Percentiles rank a stretch among this genome's conserved stretches.
Evolutionary conservation across 2,888 invertebrate genomes (phyloP).

Genomic region (Limulus polyphemus): DNA sequence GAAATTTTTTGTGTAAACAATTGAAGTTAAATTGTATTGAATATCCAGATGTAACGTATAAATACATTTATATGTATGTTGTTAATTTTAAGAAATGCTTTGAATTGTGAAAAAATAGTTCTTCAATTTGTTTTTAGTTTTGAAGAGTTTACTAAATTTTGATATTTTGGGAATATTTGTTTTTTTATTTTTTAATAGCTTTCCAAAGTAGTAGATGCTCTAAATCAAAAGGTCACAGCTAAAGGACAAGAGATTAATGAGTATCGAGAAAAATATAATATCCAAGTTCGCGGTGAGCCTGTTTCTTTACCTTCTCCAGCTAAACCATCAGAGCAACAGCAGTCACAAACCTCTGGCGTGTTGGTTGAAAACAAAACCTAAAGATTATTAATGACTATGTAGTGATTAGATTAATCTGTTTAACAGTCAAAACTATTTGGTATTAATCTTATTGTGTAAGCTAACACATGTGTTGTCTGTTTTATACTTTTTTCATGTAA

Average conservation of each 20-base stretch:
- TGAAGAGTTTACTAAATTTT: not conserved
- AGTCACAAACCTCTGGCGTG: constrained; percentile 10
- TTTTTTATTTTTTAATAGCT: constrained; percentile 45
- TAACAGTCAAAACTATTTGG: no score
- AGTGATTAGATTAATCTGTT: no score
- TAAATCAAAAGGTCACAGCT: constrained; percentile 65
- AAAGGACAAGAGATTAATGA: constrained; percentile 85
- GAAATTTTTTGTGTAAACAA: constrained; percentile 1
- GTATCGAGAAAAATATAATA: constrained; percentile 79
- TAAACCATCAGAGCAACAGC: constrained; percentile 6
- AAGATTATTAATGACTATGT: no score
- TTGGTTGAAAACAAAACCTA: constrained; percentile 14
- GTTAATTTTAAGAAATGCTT: not conserved
- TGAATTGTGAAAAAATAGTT: not conserved
- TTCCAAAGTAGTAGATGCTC: constrained; percentile 58
- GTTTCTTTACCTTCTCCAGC: constrained; percentile 2
- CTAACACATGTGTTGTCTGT: no score
- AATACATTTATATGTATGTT: not conserved
- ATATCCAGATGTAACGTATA: not conserved
- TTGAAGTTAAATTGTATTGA: not conserved
- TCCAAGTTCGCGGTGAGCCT: constrained; percentile 56
- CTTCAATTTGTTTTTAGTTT: not conserved
- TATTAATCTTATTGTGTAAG: no score
- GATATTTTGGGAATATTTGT: not conserved
- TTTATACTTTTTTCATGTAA: no score